These are phyloP conservation scores for Sus scrofa DNA, from an alignment of 2,113 vertebrate genomes.

Conservation along the genomic window T2T-Sscrofa CM000826.6:61717001-61717500, in stretches of 20 bases:
- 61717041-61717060: too few relatives aligned
- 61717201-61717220: neutral
- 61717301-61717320: neutral
- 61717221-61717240: neutral
- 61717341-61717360: neutral
- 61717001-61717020: neutral
- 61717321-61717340: neutral
- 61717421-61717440: neutral
- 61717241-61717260: neutral
- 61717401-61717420: conserved; percentile 1
- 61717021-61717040: neutral
- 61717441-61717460: neutral
- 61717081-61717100: too few relatives aligned
- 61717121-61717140: neutral
- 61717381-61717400: neutral
- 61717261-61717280: neutral
- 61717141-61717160: neutral
- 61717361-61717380: neutral
- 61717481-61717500: neutral
- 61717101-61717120: neutral
- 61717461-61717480: neutral
- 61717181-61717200: neutral
- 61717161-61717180: neutral
- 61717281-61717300: neutral
- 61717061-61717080: neutral